A percentile compares a stretch with the other conserved stretches of the same genome.
phyloP scores from a whole-genome alignment of 2,113 vertebrate genomes.

The Pygoscelis antarcticus region DNA sequence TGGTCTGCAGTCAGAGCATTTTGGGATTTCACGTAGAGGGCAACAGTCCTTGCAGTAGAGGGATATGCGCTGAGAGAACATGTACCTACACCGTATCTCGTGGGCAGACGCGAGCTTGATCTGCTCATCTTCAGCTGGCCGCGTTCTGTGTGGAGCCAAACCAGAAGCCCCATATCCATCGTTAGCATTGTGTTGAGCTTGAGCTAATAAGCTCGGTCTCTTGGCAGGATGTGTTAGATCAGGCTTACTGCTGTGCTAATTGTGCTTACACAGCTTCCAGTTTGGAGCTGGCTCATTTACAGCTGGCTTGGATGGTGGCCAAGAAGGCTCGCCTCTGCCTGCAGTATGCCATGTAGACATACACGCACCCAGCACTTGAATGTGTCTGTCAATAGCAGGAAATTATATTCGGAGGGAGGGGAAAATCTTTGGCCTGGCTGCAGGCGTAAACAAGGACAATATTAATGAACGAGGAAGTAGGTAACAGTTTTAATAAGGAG shows the following conservation, averaged over 20 bases:
- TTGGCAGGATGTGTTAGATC: constrained; percentile 61
- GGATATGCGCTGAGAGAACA: background rate
- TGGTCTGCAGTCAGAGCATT: background rate
- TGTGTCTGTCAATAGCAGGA: constrained; percentile 53
- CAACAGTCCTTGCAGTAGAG: background rate
- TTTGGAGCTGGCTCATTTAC: constrained; percentile 68
- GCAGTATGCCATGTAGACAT: constrained; percentile 20
- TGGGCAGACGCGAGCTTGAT: background rate
- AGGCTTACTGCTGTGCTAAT: constrained; percentile 67
- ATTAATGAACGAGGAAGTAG: constrained; percentile 24
- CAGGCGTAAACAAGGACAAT: background rate
- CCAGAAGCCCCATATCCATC: background rate
- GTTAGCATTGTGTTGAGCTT: background rate
- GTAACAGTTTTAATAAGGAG: constrained; percentile 7
- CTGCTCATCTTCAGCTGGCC: background rate
- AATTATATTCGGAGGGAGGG: constrained; percentile 44
- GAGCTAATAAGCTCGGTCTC: constrained; percentile 52
- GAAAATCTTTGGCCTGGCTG: constrained; percentile 31
- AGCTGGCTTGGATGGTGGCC: constrained; percentile 58
- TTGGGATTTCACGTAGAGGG: background rate
- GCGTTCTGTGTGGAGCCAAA: background rate
- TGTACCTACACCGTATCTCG: accelerated
- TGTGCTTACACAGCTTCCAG: constrained; percentile 69
- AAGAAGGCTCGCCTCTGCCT: constrained; percentile 50
- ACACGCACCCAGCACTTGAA: constrained; percentile 19